phyloP scores from a whole-genome alignment of 2,113 vertebrate species.

The Neodon shergylaensis region DNA sequence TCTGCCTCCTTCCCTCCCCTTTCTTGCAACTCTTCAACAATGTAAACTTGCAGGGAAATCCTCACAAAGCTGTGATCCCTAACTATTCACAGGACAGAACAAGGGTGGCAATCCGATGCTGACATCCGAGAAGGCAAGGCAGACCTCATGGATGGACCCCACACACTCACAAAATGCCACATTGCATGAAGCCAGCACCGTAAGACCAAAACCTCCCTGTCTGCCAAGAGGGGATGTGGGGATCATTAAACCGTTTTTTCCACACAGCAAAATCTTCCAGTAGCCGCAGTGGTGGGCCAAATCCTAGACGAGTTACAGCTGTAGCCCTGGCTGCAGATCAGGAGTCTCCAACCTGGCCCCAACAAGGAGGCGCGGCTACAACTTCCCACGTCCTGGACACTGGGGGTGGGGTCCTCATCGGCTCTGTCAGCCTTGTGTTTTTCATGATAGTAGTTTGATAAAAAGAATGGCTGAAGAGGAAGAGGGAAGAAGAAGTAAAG shows the following conservation, averaged over 20 bases:
- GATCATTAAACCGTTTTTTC: conserved; percentile 20
- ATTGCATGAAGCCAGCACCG: neutral
- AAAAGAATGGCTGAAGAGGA: neutral
- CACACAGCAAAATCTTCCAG: conserved; percentile 1
- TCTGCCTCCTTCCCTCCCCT: neutral
- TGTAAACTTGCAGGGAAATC: neutral
- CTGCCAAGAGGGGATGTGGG: conserved; percentile 13
- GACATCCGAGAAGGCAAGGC: neutral
- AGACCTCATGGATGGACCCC: neutral
- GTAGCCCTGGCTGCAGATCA: neutral
- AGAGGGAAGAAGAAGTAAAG: neutral
- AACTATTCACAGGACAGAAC: neutral
- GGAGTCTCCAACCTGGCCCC: neutral
- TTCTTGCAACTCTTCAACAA: neutral
- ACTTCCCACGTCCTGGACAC: neutral
- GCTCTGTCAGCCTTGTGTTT: neutral
- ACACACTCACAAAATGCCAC: neutral
- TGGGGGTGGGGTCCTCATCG: neutral
- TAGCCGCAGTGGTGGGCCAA: conserved; percentile 33
- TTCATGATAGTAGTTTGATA: neutral
- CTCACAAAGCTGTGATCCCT: neutral
- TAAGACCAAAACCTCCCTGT: neutral
- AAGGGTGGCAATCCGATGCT: neutral
- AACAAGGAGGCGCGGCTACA: neutral
- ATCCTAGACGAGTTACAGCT: neutral